A percentile compares a stretch with the other conserved stretches of the same genome.
phyloP scores from a whole-genome alignment of 2,888 invertebrate species.

The Heterodera filipjevi region DNA sequence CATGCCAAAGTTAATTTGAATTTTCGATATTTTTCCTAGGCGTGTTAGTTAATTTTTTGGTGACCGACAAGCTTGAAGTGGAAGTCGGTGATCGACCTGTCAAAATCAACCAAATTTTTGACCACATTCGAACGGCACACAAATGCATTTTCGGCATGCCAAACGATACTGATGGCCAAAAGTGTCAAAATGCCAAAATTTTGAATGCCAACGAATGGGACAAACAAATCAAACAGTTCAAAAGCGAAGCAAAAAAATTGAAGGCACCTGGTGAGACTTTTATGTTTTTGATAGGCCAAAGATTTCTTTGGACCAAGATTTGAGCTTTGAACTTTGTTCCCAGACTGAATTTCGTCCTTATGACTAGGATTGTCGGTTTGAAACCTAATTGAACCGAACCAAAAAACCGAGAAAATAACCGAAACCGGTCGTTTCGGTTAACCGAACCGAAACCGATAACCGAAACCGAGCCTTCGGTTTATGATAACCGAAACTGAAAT shows the following conservation, averaged over 20 bases:
- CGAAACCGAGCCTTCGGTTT: too few relatives aligned
- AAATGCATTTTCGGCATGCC: neutral
- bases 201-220: constrained; percentile 4
- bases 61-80: neutral
- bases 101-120: neutral
- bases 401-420: too few relatives aligned
- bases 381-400: too few relatives aligned
- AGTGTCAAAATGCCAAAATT: constrained; percentile 5
- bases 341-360: too few relatives aligned
- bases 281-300: too few relatives aligned
- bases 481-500: too few relatives aligned
- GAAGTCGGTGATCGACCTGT: neutral
- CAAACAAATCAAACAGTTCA: neutral
- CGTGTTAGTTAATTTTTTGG: neutral
- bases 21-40: neutral
- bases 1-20: neutral
- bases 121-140: neutral
- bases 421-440: too few relatives aligned
- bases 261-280: neutral
- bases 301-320: too few relatives aligned
- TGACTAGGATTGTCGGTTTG: too few relatives aligned
- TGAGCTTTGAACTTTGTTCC: too few relatives aligned
- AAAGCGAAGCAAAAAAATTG: neutral
- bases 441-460: too few relatives aligned
- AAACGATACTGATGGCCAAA: neutral